A percentile compares a stretch with the other conserved stretches of the same genome.
Conservation (phyloP, 2,888 invertebrate genomes). For the Calliopum simillimum region DNA sequence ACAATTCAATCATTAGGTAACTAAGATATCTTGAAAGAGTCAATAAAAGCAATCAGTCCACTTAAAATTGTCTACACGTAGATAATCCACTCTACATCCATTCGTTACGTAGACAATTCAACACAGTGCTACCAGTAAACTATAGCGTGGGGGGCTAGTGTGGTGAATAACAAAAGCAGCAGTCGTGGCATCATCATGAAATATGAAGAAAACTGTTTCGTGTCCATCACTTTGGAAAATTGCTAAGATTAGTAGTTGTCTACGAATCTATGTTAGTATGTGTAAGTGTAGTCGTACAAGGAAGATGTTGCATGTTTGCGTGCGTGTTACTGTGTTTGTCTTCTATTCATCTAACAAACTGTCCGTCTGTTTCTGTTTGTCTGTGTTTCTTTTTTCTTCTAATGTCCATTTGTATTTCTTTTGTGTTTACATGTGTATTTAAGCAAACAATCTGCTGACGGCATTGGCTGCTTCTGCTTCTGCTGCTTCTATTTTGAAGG, state of each 20-base stretch:
- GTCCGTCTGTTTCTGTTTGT: conserved; percentile 26
- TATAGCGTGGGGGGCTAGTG: neutral
- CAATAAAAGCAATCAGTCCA: too few relatives aligned
- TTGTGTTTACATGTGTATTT: conserved; percentile 15
- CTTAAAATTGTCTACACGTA: too few relatives aligned
- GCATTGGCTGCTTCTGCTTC: conserved; percentile 37
- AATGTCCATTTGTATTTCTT: neutral
- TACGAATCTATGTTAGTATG: neutral
- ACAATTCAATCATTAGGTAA: too few relatives aligned
- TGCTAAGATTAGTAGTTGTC: conserved; percentile 35
- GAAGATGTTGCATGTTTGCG: conserved; percentile 14
- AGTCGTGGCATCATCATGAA: neutral
- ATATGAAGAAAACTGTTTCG: conserved; percentile 12
- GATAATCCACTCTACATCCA: too few relatives aligned
- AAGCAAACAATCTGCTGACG: conserved; percentile 21
- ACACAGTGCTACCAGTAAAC: neutral
- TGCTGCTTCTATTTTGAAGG: conserved; percentile 41
- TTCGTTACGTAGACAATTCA: too few relatives aligned
- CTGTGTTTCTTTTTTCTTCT: conserved; percentile 2
- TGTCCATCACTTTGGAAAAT: conserved; percentile 39
- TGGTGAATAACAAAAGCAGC: neutral
- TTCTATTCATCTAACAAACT: neutral
- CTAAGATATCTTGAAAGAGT: too few relatives aligned
- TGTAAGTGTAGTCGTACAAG: neutral
- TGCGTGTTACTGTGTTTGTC: neutral